Evolutionary conservation across 2,797 vertebrate genomes (phyloP).

Genomic region (Sitta carolinensis): DNA sequence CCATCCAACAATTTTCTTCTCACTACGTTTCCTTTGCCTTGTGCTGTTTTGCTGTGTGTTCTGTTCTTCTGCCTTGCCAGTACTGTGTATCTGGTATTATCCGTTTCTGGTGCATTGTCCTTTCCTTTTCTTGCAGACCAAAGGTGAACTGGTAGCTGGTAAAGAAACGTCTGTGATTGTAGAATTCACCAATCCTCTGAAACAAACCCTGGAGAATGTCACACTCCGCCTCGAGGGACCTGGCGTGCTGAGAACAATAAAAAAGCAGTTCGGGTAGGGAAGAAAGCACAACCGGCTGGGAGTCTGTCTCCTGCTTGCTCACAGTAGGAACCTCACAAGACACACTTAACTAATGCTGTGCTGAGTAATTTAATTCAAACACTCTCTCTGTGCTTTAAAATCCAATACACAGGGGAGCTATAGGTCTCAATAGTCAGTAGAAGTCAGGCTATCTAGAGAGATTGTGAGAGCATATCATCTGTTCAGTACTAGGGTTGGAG

Average conservation of each 20-base stretch:
- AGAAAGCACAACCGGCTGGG: background rate
- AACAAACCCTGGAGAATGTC: conserved; percentile 79
- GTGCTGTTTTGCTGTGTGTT: background rate
- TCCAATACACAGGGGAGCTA: background rate
- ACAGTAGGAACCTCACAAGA: background rate
- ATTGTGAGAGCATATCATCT: background rate
- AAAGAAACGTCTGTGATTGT: conserved; percentile 84
- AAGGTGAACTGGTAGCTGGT: conserved; percentile 66
- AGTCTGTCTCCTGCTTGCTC: background rate
- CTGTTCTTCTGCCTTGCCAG: background rate
- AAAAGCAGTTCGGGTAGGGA: conserved; percentile 84
- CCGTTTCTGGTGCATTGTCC: background rate
- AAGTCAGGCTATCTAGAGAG: background rate
- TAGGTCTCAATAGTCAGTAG: conserved; percentile 9
- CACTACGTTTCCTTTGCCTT: background rate
- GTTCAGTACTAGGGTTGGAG: background rate
- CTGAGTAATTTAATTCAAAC: conserved; percentile 30
- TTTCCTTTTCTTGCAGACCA: conserved; percentile 73
- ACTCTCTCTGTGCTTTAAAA: background rate
- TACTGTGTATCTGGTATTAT: background rate
- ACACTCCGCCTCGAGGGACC: conserved; percentile 87
- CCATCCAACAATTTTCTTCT: background rate
- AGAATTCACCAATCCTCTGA: conserved; percentile 90
- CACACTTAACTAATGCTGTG: background rate
- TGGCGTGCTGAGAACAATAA: conserved; percentile 77